phyloP scores from a whole-genome alignment of 2,888 invertebrate species.

The Hanleya hanleyi region DNA sequence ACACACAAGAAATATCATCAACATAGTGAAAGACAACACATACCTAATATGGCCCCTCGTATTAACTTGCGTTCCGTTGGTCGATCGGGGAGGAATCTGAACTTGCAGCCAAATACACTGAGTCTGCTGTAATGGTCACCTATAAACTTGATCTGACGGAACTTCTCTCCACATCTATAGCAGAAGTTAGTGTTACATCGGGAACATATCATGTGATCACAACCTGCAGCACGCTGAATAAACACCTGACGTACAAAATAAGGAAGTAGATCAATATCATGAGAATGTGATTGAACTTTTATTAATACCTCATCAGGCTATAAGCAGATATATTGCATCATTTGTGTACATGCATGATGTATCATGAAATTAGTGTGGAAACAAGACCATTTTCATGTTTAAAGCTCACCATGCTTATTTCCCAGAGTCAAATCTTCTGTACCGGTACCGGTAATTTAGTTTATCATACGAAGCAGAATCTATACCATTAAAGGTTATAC shows the following conservation, averaged over 20 bases:
- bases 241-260: slow-evolving; percentile 64
- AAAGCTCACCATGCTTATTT: too few relatives aligned
- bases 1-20: too few relatives aligned
- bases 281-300: not conserved
- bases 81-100: slow-evolving; percentile 68
- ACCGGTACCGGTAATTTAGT: too few relatives aligned
- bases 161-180: slow-evolving; percentile 73
- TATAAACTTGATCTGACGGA: slow-evolving; percentile 68
- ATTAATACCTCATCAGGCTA: not conserved
- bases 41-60: slow-evolving; percentile 72
- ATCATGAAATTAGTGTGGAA: too few relatives aligned
- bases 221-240: slow-evolving; percentile 73
- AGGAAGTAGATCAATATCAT: not conserved
- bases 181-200: slow-evolving; percentile 73
- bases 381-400: too few relatives aligned
- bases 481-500: too few relatives aligned
- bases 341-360: too few relatives aligned
- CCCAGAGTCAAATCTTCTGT: too few relatives aligned
- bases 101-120: slow-evolving; percentile 74
- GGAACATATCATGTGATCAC: slow-evolving; percentile 74
- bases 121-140: slow-evolving; percentile 72
- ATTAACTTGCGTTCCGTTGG: slow-evolving; percentile 67
- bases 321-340: not conserved
- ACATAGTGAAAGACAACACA: too few relatives aligned
- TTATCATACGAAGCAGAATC: too few relatives aligned